Percentiles rank a stretch among this genome's conserved stretches.
Evolutionary conservation across 2,113 vertebrate species (phyloP).

Genomic region (Chloropsis hardwickii): DNA sequence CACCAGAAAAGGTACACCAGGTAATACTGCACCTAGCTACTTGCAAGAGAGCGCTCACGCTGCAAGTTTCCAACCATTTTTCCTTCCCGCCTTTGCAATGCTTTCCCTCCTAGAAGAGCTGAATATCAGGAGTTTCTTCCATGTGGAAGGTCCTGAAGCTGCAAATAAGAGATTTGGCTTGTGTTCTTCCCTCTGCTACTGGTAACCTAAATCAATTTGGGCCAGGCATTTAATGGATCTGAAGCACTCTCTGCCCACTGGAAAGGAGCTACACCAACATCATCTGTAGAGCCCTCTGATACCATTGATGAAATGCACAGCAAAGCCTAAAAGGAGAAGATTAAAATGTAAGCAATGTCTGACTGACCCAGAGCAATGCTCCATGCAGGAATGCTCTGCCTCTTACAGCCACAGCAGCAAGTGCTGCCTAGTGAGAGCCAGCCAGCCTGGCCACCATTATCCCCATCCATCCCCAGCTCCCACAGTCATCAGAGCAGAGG

Average conservation of each 20-base stretch:
- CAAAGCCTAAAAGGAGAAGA: not conserved
- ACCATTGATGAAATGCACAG: not conserved
- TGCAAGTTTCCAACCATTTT: not conserved
- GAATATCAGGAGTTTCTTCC: not conserved
- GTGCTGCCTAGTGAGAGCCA: not conserved
- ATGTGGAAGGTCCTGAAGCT: not conserved
- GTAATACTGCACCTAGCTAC: not conserved
- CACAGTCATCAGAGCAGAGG: not conserved
- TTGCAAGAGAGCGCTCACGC: not conserved
- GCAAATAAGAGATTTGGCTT: not conserved
- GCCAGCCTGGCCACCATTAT: not conserved
- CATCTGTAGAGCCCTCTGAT: not conserved
- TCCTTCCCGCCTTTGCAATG: not conserved
- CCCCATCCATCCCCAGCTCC: not conserved
- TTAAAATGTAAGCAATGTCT: not conserved
- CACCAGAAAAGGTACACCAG: not conserved
- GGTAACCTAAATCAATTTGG: not conserved
- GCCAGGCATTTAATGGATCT: not conserved
- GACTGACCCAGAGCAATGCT: fast-evolving
- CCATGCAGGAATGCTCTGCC: not conserved
- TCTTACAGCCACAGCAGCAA: not conserved
- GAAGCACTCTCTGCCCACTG: not conserved
- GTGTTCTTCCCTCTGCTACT: not conserved
- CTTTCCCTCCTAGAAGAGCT: not conserved
- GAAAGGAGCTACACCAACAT: not conserved